phyloP scores from a whole-genome alignment of 1,140 invertebrate species.

The Zaprionus inermis region DNA sequence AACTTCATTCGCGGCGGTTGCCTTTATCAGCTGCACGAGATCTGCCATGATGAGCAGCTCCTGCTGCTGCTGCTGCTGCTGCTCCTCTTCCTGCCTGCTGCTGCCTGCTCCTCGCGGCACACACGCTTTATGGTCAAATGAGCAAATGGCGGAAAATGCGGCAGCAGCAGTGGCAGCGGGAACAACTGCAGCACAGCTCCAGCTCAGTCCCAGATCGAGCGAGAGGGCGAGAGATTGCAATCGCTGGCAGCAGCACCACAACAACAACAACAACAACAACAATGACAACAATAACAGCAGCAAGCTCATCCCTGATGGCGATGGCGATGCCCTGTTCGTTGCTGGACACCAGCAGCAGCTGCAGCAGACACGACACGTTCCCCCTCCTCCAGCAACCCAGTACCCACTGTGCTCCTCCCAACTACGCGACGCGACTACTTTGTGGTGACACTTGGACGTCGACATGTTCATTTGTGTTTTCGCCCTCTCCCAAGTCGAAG shows the following conservation, averaged over 20 bases:
- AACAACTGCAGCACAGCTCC: not conserved
- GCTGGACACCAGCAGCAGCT: constrained; percentile 29
- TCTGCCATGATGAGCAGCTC: constrained; percentile 48
- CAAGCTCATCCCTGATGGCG: constrained; percentile 11
- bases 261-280: not conserved
- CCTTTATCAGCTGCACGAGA: constrained; percentile 67
- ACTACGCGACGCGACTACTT: constrained; percentile 51
- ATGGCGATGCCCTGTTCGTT: constrained; percentile 39
- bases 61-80: constrained; percentile 21
- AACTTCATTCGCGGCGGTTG: constrained; percentile 62
- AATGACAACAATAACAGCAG: not conserved
- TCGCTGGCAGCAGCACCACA: constrained; percentile 44
- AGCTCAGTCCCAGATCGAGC: constrained; percentile 23
- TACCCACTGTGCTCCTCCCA: not conserved
- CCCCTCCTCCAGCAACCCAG: not conserved
- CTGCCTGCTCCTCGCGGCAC: constrained; percentile 24
- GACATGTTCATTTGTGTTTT: constrained; percentile 70
- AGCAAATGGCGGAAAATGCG: constrained; percentile 77
- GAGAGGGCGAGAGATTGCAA: constrained; percentile 65
- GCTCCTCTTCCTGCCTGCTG: constrained; percentile 2
- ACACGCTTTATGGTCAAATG: constrained; percentile 73
- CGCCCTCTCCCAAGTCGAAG: not conserved
- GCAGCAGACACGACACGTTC: constrained; percentile 59
- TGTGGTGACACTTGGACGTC: constrained; percentile 70
- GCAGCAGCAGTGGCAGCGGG: constrained; percentile 21